Evolutionary conservation across 2,888 invertebrate genomes (phyloP).

Genomic region (Caradrina kadenii): DNA sequence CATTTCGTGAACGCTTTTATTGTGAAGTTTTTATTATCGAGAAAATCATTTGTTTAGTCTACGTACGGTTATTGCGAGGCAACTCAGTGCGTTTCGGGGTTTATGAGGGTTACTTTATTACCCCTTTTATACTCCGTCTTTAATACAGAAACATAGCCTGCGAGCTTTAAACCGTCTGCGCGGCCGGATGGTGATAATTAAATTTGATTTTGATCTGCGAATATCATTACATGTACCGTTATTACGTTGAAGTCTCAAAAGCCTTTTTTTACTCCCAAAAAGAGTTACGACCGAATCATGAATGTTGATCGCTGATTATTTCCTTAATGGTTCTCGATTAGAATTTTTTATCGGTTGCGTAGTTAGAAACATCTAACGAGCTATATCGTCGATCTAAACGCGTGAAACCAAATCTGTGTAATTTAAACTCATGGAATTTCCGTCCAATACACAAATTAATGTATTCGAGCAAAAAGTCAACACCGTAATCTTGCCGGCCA

Average conservation of each 20-base stretch:
- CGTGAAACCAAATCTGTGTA: slow-evolving; percentile 61
- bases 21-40: slow-evolving; percentile 90
- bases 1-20: slow-evolving; percentile 89
- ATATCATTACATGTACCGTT: slow-evolving; percentile 81
- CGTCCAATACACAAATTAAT: slow-evolving; percentile 73
- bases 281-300: slow-evolving; percentile 74
- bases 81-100: slow-evolving; percentile 85
- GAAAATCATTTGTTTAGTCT: slow-evolving; percentile 90
- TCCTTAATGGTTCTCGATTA: slow-evolving; percentile 72
- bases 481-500: slow-evolving; percentile 79
- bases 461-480: slow-evolving; percentile 77
- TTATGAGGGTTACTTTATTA: slow-evolving; percentile 88
- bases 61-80: slow-evolving; percentile 87
- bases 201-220: slow-evolving; percentile 85
- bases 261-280: slow-evolving; percentile 73
- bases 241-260: slow-evolving; percentile 74
- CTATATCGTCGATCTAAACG: slow-evolving; percentile 54
- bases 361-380: slow-evolving; percentile 62
- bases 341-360: slow-evolving; percentile 67
- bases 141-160: slow-evolving; percentile 79
- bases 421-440: slow-evolving; percentile 71
- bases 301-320: slow-evolving; percentile 77
- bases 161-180: slow-evolving; percentile 73
- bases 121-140: slow-evolving; percentile 81
- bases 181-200: slow-evolving; percentile 83